A percentile compares a stretch with the other conserved stretches of the same genome.
These are phyloP conservation scores for Ricordea florida DNA, from an alignment of 92 coral and sea anemone genomes.

Conservation along the genomic window DNA sequence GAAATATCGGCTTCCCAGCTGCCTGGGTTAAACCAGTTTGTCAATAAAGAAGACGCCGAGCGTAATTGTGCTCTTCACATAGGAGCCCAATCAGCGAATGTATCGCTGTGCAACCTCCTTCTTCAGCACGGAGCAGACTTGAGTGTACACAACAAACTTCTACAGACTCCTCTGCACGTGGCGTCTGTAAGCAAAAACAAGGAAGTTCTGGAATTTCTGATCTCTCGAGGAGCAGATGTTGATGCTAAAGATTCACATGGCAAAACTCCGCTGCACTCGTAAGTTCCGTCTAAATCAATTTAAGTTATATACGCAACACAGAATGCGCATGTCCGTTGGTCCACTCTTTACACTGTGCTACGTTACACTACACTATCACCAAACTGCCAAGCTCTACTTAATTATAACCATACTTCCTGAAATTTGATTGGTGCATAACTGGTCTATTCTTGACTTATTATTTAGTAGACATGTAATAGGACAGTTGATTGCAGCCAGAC, in stretches of 20 bases:
- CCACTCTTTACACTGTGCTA: too few species aligned
- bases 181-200: conserved; percentile 36
- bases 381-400: too few species aligned
- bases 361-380: too few species aligned
- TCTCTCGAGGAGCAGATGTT: conserved; percentile 20
- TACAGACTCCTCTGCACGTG: conserved; percentile 55
- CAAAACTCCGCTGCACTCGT: conserved; percentile 63
- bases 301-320: too few species aligned
- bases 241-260: conserved; percentile 21
- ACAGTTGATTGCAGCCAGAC: too few species aligned
- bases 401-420: too few species aligned
- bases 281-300: neutral
- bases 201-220: conserved; percentile 38
- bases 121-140: conserved; percentile 52
- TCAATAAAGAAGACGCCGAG: conserved; percentile 23
- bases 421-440: too few species aligned
- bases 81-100: conserved; percentile 44
- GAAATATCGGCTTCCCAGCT: neutral
- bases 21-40: conserved; percentile 11
- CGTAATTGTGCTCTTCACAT: conserved; percentile 44
- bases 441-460: too few species aligned
- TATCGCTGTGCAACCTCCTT: conserved; percentile 3
- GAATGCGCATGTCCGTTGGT: too few species aligned
- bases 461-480: too few species aligned
- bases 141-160: conserved; percentile 9